These are phyloP conservation scores for Oceanodroma leucorhoa DNA, from an alignment of 2,797 vertebrate genomes.

Conservation along the genomic window DNA sequence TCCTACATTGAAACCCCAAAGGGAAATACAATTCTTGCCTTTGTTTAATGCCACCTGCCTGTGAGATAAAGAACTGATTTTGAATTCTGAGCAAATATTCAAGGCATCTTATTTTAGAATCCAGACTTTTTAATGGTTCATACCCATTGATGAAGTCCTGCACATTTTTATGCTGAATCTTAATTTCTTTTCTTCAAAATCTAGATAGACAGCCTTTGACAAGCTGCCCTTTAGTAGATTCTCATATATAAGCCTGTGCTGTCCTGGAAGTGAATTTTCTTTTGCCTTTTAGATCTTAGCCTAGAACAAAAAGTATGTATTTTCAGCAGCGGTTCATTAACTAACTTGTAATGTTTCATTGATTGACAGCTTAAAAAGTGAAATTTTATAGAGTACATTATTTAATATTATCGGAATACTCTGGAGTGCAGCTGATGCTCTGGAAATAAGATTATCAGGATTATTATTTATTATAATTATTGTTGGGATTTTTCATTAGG, in stretches of 20 bases:
- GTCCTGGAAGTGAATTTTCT: not conserved
- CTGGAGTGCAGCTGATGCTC: not conserved
- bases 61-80: constrained; percentile 9
- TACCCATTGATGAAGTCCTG: not conserved
- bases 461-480: not conserved
- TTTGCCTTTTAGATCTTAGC: not conserved
- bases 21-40: not conserved
- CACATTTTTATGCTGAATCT: not conserved
- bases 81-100: not conserved
- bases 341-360: not conserved
- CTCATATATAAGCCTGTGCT: not conserved
- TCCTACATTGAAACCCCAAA: not conserved
- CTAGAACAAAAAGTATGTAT: not conserved
- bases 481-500: not conserved
- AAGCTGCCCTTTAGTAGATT: not conserved
- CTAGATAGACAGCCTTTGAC: not conserved
- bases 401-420: not conserved
- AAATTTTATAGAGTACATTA: not conserved
- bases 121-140: not conserved
- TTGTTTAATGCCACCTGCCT: not conserved
- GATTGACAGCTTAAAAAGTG: not conserved
- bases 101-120: not conserved
- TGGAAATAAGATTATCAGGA: not conserved
- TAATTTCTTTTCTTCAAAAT: not conserved
- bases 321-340: not conserved